Percentiles rank a stretch among this genome's conserved stretches.
Evolutionary conservation across 2,113 vertebrate genomes (phyloP).

Genomic region (Halichoerus grypus): DNA sequence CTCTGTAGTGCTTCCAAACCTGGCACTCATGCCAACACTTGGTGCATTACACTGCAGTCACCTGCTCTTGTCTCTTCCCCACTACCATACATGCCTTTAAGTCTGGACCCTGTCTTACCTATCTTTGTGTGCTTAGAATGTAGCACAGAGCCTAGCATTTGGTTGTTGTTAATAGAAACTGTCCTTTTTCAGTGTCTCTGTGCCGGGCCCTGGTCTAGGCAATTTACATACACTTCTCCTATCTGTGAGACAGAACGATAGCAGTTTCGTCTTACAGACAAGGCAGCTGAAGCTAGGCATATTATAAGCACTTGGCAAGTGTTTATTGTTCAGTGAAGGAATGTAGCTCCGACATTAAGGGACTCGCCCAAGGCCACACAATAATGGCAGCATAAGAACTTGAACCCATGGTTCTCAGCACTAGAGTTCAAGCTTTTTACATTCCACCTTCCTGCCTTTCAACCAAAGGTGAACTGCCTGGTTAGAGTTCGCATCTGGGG

Average conservation of each 20-base stretch:
- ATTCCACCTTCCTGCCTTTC: conserved; percentile 17
- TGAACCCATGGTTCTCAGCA: not conserved
- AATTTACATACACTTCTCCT: not conserved
- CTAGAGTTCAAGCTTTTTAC: not conserved
- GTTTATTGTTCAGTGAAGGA: not conserved
- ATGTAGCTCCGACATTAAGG: not conserved
- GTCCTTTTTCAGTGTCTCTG: not conserved
- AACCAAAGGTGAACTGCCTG: not conserved
- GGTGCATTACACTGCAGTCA: not conserved
- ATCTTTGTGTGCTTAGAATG: not conserved
- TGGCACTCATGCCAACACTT: not conserved
- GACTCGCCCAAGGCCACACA: not conserved
- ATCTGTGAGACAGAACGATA: not conserved
- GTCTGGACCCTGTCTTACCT: not conserved
- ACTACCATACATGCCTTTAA: not conserved
- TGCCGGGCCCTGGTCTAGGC: not conserved
- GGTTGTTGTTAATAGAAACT: not conserved
- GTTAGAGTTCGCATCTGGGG: not conserved
- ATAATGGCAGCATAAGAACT: not conserved
- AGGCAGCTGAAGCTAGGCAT: not conserved
- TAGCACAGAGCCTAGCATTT: not conserved
- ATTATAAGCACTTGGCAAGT: not conserved
- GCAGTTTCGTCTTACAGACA: not conserved
- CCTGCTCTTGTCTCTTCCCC: not conserved
- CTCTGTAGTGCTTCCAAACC: not conserved